phyloP scores from a whole-genome alignment of 92 coral and sea anemone genomes.

The Phenganax stokvisi region DNA sequence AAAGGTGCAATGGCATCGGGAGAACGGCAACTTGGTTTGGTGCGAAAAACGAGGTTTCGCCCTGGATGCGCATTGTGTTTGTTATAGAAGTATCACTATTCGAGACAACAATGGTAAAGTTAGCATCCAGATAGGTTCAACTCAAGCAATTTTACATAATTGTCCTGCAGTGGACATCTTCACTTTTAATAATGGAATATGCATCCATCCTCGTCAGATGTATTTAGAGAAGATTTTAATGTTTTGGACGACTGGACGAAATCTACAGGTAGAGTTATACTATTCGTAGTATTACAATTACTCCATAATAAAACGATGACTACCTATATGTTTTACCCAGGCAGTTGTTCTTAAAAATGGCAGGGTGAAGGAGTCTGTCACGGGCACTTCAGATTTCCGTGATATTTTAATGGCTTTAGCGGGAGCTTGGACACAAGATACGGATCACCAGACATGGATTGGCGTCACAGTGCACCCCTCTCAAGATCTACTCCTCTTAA shows the following conservation, averaged over 20 bases:
- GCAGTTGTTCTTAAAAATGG: constrained; percentile 65
- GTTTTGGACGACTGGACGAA: constrained; percentile 71
- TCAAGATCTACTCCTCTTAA: constrained; percentile 60
- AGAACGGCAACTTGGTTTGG: constrained; percentile 71
- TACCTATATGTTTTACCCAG: constrained; percentile 41
- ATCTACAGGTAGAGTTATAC: constrained; percentile 56
- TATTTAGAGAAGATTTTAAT: constrained; percentile 53
- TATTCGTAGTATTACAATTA: not conserved
- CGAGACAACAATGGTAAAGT: constrained; percentile 51
- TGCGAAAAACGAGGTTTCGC: constrained; percentile 78
- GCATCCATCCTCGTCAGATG: constrained; percentile 67
- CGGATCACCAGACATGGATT: constrained; percentile 35
- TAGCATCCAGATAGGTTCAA: constrained; percentile 54
- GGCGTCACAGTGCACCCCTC: constrained; percentile 61
- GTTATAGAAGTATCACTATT: constrained; percentile 55
- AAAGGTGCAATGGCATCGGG: constrained; percentile 54
- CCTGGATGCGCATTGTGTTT: constrained; percentile 69
- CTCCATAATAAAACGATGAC: not conserved
- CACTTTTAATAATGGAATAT: constrained; percentile 55
- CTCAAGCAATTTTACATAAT: constrained; percentile 78
- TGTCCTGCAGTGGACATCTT: constrained; percentile 68
- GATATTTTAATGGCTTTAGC: constrained; percentile 64
- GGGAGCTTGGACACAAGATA: constrained; percentile 51
- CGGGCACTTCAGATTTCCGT: constrained; percentile 66
- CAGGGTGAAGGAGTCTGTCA: constrained; percentile 46